Evolutionary conservation across 1,140 invertebrate species (phyloP), one percentile per base, ranked within the genome.

Genomic region (Oryctes rhinoceros): DNA sequence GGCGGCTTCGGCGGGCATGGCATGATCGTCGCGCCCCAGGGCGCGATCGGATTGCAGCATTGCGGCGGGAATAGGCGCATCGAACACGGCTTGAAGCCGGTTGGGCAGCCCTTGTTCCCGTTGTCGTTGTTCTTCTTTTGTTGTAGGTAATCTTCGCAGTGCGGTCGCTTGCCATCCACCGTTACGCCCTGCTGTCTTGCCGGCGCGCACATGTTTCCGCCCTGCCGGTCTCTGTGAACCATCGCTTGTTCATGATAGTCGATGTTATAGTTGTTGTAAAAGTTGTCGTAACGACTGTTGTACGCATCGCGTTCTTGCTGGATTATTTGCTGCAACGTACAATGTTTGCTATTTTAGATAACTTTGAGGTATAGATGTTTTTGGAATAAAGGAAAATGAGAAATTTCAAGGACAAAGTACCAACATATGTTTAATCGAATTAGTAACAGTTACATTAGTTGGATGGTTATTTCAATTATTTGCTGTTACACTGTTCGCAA

Each of bases 261-360:
- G 11, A 85, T 80, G 76, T 86, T 86, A 74, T 85, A 86, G 76
- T 85, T 83, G 78, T 86, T 86, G 78, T 86, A 86, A 53, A 85
- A 86, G 74, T 86, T 86, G 10, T 84, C 81, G 39, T 85, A 85
- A 67, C 85, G 79, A 18, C 24, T 83, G 20, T 59, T 48, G 7
- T 47, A 47, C 9, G 11, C 13, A 7, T 76, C 75, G 10, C 75
- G 37, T 76, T 76, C 75, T 44, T 44, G 15, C 1, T 44, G 4
- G 44, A 24, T 24, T 24, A 47, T 47, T 47, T 47, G 75, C 75
- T 76, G 37, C 39, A 76, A 44, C 15, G 7, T 44, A 47, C 4
- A 7, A 74, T 5, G 9, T 44, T 44, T 44, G 9, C 24, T 44
- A 5, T 74, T 24, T 20, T 74, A 15, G 7, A 7, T 24, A 35